Base-by-base conservation (phyloP, 2,888 invertebrate genomes). In the Portevinia maculata region DNA sequence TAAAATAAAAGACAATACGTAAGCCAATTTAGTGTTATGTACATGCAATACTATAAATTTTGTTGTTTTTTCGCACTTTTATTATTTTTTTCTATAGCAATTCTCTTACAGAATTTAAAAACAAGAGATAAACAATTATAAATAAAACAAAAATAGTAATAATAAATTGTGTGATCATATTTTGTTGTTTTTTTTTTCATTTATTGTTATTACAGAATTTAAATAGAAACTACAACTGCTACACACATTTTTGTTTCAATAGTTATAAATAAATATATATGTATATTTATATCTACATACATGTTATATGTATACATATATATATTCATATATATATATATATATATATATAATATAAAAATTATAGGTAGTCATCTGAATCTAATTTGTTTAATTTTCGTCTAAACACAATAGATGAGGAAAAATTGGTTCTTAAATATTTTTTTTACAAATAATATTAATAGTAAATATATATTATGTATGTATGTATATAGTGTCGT, bases 21-120 rank as follows among this genome's bases (percentile, higher is more conserved):
- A 32, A 55, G 71, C 83, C 76, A 83, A 78, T 83, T 83, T 83
- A 60, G 59, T 78, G 65, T 83, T 83, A 83, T 83, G 28, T 83
- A 83, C 83, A 83, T 76, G 83, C 78, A 83, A 78, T 83, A 78
- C 83, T 67, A 83, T 71, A 83, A 83, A 78, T 83, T 83, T 83
- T 76, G 76, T 83, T 44, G 46, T 67, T 60, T 79, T 79, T 78
- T 73, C 55, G 64, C 64, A 65, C 19, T 71, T 83, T 71, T 30
- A 30, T 32, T 69, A 11, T 69, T 69, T 59, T 62, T 71, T 44
- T 57, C 39, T 60, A 78, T 78, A 83, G 83, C 83, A 69, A 73
- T 39, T 78, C 70, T 76, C 59, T 70, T 65, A 76, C 69, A 44
- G 57, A 62, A 41, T 41, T 46, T 52, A 39, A 44, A 71, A 71